Evolutionary conservation across 2,888 invertebrate species (phyloP).

Genomic region (Lithophane ornitopus): DNA sequence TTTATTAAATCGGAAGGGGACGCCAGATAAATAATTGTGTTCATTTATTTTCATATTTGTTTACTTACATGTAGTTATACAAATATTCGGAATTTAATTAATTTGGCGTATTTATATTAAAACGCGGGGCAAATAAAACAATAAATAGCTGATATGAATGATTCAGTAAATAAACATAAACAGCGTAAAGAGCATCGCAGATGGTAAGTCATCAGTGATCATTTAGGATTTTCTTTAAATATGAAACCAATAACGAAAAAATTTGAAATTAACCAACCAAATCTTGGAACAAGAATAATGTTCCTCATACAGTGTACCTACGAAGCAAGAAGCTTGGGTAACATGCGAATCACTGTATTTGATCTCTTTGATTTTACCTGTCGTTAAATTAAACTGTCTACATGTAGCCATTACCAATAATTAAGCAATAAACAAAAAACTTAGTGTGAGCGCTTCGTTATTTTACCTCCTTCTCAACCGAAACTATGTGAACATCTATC

Average conservation of each 20-base stretch:
- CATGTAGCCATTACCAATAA: not conserved
- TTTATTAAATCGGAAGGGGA: conserved; percentile 61
- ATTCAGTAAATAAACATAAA: not conserved
- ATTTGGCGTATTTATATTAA: conserved; percentile 32
- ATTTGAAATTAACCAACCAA: not conserved
- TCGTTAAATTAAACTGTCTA: not conserved
- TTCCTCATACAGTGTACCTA: not conserved
- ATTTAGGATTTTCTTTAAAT: too few relatives aligned
- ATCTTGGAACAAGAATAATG: not conserved
- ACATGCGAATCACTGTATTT: not conserved
- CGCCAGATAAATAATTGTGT: conserved; percentile 51
- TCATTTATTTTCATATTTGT: conserved; percentile 51
- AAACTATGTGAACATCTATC: not conserved
- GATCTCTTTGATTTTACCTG: not conserved
- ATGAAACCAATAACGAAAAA: not conserved
- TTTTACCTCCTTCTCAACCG: not conserved
- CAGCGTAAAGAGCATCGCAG: not conserved
- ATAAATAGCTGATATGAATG: not conserved
- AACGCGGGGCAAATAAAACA: conserved; percentile 7
- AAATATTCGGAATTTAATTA: conserved; percentile 52
- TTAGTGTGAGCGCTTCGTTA: not conserved
- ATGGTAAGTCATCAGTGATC: too few relatives aligned
- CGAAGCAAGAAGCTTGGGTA: not conserved
- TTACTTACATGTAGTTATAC: conserved; percentile 38
- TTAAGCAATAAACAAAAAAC: not conserved